These are phyloP conservation scores for Drosophila koepferae DNA, from an alignment of 2,888 invertebrate genomes.

Conservation along the genomic window DNA sequence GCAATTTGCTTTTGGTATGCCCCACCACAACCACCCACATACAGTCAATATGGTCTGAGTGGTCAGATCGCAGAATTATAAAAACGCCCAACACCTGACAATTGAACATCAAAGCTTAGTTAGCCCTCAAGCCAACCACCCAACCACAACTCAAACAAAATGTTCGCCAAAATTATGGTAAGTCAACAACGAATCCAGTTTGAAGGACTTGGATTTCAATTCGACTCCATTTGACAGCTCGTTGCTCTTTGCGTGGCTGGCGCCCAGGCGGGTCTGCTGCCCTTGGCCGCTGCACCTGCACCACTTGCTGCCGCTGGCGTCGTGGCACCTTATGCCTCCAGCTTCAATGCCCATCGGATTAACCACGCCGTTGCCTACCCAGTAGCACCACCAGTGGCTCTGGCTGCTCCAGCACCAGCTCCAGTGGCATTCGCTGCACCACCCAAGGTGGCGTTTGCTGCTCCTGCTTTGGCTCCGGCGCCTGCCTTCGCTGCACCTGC, in stretches of 20 bases:
- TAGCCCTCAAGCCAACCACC: constrained; percentile 58
- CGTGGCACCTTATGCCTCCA: constrained; percentile 90
- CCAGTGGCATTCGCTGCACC: constrained; percentile 64
- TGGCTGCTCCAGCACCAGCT: constrained; percentile 49
- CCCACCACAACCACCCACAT: constrained; percentile 32
- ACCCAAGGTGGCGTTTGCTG: constrained; percentile 56
- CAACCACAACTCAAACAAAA: constrained; percentile 51
- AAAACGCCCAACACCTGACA: constrained; percentile 59
- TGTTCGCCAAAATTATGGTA: constrained; percentile 83
- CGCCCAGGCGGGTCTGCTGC: constrained; percentile 85
- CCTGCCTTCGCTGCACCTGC: constrained; percentile 55
- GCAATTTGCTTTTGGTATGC: constrained; percentile 60
- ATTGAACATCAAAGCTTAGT: constrained; percentile 62
- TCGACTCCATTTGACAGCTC: constrained; percentile 63
- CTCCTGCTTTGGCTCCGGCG: constrained; percentile 56
- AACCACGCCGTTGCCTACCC: constrained; percentile 92
- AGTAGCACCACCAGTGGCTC: constrained; percentile 71
- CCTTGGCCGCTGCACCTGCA: constrained; percentile 83
- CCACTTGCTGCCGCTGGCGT: constrained; percentile 80
- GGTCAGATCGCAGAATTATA: constrained; percentile 71
- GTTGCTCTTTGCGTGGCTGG: constrained; percentile 78
- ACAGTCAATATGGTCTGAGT: background rate
- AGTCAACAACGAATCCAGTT: constrained; percentile 36
- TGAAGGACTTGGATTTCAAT: background rate
- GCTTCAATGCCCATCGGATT: constrained; percentile 90